phyloP scores from a whole-genome alignment of 1,140 invertebrate genomes.

The Papilio dardanus region DNA sequence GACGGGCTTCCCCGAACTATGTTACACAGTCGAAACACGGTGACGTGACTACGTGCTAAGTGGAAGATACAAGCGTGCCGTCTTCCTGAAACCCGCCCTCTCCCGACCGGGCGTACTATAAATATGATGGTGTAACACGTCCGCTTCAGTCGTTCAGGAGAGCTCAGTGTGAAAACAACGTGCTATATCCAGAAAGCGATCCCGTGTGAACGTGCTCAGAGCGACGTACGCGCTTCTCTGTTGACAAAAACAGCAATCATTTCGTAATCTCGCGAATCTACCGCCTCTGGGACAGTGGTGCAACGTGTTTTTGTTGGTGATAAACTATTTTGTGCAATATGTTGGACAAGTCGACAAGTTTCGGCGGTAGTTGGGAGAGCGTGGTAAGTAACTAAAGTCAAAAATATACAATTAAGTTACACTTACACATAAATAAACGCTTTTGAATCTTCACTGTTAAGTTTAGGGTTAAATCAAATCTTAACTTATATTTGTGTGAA shows the following conservation, averaged over 20 bases:
- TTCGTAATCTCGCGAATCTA: constrained; percentile 49
- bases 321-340: constrained; percentile 54
- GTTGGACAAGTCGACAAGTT: constrained; percentile 75
- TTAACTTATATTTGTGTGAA: not conserved
- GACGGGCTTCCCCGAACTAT: constrained; percentile 76
- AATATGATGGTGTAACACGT: constrained; percentile 67
- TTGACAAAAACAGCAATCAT: constrained; percentile 48
- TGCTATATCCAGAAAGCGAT: constrained; percentile 60
- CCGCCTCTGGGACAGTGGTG: not conserved
- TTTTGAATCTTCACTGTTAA: too few species aligned
- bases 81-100: constrained; percentile 74
- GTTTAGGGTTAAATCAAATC: not conserved
- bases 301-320: constrained; percentile 50
- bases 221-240: constrained; percentile 52
- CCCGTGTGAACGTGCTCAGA: constrained; percentile 64
- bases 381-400: constrained; percentile 63
- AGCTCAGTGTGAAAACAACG: constrained; percentile 60
- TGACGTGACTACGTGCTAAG: constrained; percentile 69
- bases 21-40: constrained; percentile 63
- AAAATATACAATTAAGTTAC: not conserved
- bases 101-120: constrained; percentile 62
- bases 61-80: constrained; percentile 65
- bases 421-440: not conserved
- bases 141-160: constrained; percentile 74
- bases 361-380: constrained; percentile 79